Evolutionary conservation across 2,888 invertebrate genomes (phyloP).

Genomic region (Spisula subtruncata): DNA sequence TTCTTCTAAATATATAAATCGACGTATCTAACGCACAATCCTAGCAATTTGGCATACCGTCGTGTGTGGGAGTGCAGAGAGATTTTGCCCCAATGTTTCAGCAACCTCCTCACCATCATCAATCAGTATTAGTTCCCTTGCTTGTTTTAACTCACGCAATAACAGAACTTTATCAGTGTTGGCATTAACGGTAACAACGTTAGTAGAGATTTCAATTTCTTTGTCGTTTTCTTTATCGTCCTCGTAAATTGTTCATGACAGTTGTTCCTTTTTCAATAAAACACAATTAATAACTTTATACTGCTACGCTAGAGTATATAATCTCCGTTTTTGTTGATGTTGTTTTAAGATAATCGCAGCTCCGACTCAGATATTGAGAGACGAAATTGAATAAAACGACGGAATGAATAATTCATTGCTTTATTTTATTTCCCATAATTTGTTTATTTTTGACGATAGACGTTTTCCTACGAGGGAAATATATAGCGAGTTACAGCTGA

Average conservation of each 20-base stretch:
- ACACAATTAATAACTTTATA: slow-evolving; percentile 44
- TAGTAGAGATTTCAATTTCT: slow-evolving; percentile 28
- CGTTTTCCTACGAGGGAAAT: slow-evolving; percentile 17
- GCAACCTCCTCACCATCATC: background rate
- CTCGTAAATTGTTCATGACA: slow-evolving; percentile 32
- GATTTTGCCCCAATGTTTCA: background rate
- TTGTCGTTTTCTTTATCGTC: slow-evolving; percentile 40
- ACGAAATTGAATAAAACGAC: slow-evolving; percentile 45
- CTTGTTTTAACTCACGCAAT: slow-evolving; percentile 38
- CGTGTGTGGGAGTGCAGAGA: background rate
- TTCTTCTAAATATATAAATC: background rate
- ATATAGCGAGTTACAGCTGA: slow-evolving; percentile 28
- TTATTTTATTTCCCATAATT: slow-evolving; percentile 50
- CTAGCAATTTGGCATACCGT: background rate
- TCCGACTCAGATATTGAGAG: slow-evolving; percentile 38
- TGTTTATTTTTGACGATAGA: slow-evolving; percentile 52
- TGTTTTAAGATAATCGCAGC: slow-evolving; percentile 52
- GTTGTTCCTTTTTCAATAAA: slow-evolving; percentile 48
- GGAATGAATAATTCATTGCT: slow-evolving; percentile 61
- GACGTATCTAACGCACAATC: background rate
- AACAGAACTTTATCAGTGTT: slow-evolving; percentile 59
- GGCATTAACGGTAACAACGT: slow-evolving; percentile 51
- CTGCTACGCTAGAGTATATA: slow-evolving; percentile 40
- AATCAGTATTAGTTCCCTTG: background rate
- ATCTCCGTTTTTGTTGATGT: slow-evolving; percentile 35